A percentile compares a stretch with the other conserved stretches of the same genome.
phyloP scores from a whole-genome alignment of 2,113 vertebrate genomes.

The Menura novaehollandiae region DNA sequence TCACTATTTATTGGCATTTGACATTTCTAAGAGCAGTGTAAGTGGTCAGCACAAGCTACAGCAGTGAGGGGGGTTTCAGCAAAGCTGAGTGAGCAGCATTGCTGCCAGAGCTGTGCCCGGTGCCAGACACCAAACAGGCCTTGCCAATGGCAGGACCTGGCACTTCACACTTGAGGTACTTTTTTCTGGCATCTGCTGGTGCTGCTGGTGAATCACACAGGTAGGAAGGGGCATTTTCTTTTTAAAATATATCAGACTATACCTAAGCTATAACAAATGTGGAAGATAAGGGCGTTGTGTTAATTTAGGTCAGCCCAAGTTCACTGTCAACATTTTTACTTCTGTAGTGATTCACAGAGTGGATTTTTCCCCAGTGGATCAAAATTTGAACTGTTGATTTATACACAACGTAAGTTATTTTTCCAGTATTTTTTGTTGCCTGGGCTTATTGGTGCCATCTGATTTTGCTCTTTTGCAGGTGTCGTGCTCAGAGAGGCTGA shows the following conservation, averaged over 20 bases:
- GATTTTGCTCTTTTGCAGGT: not conserved
- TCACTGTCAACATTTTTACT: not conserved
- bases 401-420: not conserved
- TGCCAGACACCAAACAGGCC: not conserved
- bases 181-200: not conserved
- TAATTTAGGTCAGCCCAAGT: not conserved
- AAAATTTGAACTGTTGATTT: not conserved
- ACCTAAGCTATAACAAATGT: not conserved
- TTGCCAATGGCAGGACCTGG: not conserved
- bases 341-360: not conserved
- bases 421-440: not conserved
- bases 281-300: not conserved
- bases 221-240: not conserved
- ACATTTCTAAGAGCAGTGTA: not conserved
- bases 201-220: not conserved
- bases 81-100: not conserved
- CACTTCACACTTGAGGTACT: not conserved
- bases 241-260: not conserved
- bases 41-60: rapidly evolving
- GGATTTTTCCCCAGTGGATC: not conserved
- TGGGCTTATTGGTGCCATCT: not conserved
- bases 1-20: not conserved
- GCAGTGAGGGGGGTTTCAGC: not conserved
- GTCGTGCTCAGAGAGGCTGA: not conserved
- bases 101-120: not conserved